Percentiles rank a stretch among this genome's conserved stretches.
Conservation (phyloP, 2,888 invertebrate species). For the Melieria omissa region DNA sequence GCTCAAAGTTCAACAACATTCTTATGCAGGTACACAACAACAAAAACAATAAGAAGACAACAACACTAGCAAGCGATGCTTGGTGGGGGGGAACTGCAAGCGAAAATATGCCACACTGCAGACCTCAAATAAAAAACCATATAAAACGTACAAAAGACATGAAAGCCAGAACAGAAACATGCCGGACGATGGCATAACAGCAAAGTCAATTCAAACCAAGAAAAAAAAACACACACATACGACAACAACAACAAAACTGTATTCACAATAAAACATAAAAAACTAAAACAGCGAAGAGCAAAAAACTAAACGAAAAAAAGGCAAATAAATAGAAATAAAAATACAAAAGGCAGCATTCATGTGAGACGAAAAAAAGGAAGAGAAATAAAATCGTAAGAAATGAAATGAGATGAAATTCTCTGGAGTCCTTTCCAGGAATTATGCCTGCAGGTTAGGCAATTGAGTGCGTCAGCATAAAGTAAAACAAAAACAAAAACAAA, state of each 20-base stretch:
- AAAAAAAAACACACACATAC: neutral
- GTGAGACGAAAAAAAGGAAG: neutral
- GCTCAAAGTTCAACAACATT: no score
- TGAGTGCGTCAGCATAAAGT: neutral
- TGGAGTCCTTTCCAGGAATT: conserved; percentile 44
- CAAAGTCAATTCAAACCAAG: no score
- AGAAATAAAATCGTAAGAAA: neutral
- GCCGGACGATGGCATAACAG: no score
- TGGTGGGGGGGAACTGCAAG: no score
- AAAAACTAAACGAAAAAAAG: neutral
- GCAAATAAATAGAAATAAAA: neutral
- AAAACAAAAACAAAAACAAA: conserved; percentile 1
- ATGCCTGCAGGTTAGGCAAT: conserved; percentile 33
- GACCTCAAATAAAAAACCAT: no score
- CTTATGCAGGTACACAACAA: no score
- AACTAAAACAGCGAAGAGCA: neutral
- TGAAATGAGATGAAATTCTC: conserved; percentile 37
- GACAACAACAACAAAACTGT: conserved; percentile 5
- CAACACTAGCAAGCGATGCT: no score
- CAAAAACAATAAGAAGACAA: no score
- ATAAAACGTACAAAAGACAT: no score
- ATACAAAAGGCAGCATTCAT: neutral
- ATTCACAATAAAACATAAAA: neutral
- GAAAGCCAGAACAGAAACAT: no score
- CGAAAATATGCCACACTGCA: no score